phyloP scores from a whole-genome alignment of 1,140 invertebrate species.

The Trialeurodes vaporariorum region DNA sequence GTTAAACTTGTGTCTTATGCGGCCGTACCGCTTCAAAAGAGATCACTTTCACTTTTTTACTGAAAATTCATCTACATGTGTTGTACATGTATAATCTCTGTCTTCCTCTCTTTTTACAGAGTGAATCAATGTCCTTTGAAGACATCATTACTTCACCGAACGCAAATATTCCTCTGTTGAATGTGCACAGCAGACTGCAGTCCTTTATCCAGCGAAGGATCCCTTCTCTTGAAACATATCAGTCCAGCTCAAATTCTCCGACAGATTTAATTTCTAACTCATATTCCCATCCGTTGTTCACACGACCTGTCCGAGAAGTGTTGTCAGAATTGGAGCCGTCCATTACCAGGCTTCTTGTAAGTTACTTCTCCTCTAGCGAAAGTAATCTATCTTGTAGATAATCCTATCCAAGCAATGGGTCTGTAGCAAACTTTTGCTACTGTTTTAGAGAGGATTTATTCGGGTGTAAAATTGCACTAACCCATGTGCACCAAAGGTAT shows the following conservation, averaged over 20 bases:
- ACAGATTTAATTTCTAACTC: neutral
- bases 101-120: neutral
- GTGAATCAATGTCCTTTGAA: neutral
- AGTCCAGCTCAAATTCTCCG: neutral
- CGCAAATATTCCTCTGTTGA: neutral
- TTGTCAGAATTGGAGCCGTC: neutral
- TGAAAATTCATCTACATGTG: too few species aligned
- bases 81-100: too few species aligned
- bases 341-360: neutral
- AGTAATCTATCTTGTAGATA: too few species aligned
- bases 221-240: neutral
- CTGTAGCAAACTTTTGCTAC: too few species aligned
- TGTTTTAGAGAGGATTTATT: too few species aligned
- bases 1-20: too few species aligned
- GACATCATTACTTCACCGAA: neutral
- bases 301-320: neutral
- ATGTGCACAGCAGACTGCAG: neutral
- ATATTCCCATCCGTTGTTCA: neutral
- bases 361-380: too few species aligned
- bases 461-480: too few species aligned
- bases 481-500: too few species aligned
- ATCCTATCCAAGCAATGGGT: too few species aligned
- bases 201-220: neutral
- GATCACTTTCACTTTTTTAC: too few species aligned
- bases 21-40: too few species aligned